Percentiles rank a stretch among this genome's conserved stretches.
Evolutionary conservation across 2,797 vertebrate species (phyloP).

Genomic region (Epinephelus awoara): DNA sequence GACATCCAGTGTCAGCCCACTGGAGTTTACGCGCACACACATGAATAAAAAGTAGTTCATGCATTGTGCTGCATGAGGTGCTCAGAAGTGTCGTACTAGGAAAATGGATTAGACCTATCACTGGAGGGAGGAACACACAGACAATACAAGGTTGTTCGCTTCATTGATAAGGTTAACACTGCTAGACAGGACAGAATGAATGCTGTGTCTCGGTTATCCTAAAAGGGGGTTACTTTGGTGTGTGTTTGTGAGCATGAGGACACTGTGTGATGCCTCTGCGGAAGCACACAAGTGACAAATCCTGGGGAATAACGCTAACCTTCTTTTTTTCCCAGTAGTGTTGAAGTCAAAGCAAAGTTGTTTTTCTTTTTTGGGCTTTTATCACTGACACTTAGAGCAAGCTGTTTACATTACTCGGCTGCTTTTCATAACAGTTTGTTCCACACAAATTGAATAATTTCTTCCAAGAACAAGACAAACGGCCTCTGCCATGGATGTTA

Average conservation of each 20-base stretch:
- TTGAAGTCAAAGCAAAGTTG: neutral
- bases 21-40: neutral
- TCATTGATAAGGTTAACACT: conserved; percentile 16
- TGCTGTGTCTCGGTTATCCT: neutral
- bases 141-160: neutral
- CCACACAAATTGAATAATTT: neutral
- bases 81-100: neutral
- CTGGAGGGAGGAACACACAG: neutral
- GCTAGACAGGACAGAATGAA: neutral
- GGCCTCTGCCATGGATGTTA: neutral
- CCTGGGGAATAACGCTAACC: neutral
- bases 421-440: conserved; percentile 13
- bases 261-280: neutral
- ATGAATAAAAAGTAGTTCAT: neutral
- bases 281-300: neutral
- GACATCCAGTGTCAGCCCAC: neutral
- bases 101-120: neutral
- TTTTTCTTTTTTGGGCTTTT: conserved; percentile 15
- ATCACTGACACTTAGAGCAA: neutral
- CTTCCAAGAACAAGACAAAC: neutral
- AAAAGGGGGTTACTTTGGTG: neutral
- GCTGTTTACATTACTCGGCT: conserved; percentile 1
- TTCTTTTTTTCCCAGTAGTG: neutral
- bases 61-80: neutral
- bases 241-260: neutral